Percentiles rank a stretch among this genome's conserved stretches.
Conservation (phyloP, 2,113 vertebrate species). For the Channa maculata region DNA sequence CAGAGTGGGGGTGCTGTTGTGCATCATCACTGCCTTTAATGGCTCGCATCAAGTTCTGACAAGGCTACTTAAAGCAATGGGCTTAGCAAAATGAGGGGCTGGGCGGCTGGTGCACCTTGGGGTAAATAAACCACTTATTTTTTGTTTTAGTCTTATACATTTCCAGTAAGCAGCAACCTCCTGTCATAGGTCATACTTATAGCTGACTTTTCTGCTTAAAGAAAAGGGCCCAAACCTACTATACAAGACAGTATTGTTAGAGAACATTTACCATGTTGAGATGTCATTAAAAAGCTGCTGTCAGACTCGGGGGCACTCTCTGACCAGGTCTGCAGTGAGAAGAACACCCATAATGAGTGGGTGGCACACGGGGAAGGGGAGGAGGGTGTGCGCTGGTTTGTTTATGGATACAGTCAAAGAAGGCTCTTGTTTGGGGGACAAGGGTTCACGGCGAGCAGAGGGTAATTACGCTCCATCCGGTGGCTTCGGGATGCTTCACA, state of each 20-base stretch:
- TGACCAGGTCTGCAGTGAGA: constrained; percentile 66
- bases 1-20: constrained; percentile 45
- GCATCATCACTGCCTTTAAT: constrained; percentile 72
- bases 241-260: constrained; percentile 69
- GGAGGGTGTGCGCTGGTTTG: constrained; percentile 53
- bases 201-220: constrained; percentile 61
- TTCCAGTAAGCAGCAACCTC: constrained; percentile 36
- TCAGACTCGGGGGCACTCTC: constrained; percentile 61
- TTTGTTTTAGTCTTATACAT: constrained; percentile 56
- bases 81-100: constrained; percentile 65
- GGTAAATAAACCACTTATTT: constrained; percentile 65
- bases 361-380: constrained; percentile 41
- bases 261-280: constrained; percentile 71
- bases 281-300: constrained; percentile 78
- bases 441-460: constrained; percentile 68
- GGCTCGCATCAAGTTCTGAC: constrained; percentile 73
- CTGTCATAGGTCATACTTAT: constrained; percentile 57
- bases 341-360: constrained; percentile 71
- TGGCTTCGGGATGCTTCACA: constrained; percentile 71
- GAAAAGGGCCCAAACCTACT: constrained; percentile 60
- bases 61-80: constrained; percentile 71
- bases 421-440: constrained; percentile 65
- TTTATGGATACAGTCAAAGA: constrained; percentile 72
- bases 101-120: constrained; percentile 42
- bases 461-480: constrained; percentile 79